Evolutionary conservation across 2,888 invertebrate species (phyloP).

Genomic region (Phragmatobia fuliginosa): DNA sequence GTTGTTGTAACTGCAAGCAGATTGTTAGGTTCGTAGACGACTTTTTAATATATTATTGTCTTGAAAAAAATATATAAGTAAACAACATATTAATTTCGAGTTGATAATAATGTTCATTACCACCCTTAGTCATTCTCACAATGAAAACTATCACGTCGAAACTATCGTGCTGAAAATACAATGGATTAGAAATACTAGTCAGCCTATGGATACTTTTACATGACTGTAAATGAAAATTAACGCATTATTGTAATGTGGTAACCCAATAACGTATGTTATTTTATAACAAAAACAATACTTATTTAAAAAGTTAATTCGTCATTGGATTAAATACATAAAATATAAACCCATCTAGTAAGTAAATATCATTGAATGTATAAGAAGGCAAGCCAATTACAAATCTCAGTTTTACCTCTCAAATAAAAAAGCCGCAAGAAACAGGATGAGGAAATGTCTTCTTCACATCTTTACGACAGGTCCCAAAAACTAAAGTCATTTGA

Average conservation of each 20-base stretch:
- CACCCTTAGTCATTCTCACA: too few relatives aligned
- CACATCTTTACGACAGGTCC: slow-evolving; percentile 56
- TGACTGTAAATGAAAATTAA: not conserved
- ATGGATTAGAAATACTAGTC: not conserved
- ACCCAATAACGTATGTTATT: too few relatives aligned
- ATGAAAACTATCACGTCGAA: too few relatives aligned
- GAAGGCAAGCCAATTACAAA: slow-evolving; percentile 42
- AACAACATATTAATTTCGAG: not conserved
- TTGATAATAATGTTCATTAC: not conserved
- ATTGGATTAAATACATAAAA: too few relatives aligned
- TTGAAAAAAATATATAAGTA: too few relatives aligned
- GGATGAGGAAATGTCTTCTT: slow-evolving; percentile 54
- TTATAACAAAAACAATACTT: too few relatives aligned
- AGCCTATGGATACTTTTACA: not conserved
- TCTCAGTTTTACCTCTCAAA: slow-evolving; percentile 13
- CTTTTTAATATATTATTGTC: not conserved
- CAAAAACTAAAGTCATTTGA: slow-evolving; percentile 75
- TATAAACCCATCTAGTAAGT: too few relatives aligned
- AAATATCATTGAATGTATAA: not conserved
- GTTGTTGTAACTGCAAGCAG: not conserved
- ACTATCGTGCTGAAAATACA: not conserved
- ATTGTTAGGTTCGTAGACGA: not conserved
- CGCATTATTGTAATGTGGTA: too few relatives aligned
- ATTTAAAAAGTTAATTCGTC: not conserved
- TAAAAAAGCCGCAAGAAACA: slow-evolving; percentile 59